Evolutionary conservation across 1,140 invertebrate species (phyloP).

Genomic region (Goniozus legneri): DNA sequence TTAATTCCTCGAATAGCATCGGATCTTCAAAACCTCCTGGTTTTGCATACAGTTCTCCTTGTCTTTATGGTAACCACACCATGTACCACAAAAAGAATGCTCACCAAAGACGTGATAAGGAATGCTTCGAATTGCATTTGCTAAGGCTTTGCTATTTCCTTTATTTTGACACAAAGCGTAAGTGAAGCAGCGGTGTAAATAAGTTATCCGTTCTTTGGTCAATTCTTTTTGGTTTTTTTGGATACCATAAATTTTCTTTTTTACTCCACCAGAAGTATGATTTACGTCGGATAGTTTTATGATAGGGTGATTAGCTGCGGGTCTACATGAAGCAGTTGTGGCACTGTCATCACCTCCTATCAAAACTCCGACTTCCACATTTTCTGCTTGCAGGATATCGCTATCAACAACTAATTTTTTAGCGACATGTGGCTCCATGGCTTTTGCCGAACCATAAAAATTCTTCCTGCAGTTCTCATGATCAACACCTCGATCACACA

Average conservation of each 20-base stretch:
- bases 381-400: neutral
- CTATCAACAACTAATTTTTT: neutral
- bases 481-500: neutral
- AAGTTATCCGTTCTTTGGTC: neutral
- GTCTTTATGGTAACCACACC: constrained; percentile 1
- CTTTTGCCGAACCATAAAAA: constrained; percentile 5
- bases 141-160: neutral
- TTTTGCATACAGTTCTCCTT: neutral
- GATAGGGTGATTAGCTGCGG: neutral
- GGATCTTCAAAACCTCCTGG: neutral
- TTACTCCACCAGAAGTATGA: neutral
- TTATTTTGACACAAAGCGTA: neutral
- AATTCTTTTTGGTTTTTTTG: neutral
- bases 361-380: neutral
- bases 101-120: constrained; percentile 6
- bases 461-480: neutral
- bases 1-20: constrained; percentile 1
- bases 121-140: constrained; percentile 1
- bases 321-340: neutral
- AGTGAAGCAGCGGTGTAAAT: neutral
- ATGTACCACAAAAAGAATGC: neutral
- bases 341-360: constrained; percentile 1
- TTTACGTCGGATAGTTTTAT: neutral
- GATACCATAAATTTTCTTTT: neutral
- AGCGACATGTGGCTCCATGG: neutral